A percentile compares a stretch with the other conserved stretches of the same genome.
phyloP scores from a whole-genome alignment of 2,888 invertebrate species.

The Rhopalosiphum nymphaeae region DNA sequence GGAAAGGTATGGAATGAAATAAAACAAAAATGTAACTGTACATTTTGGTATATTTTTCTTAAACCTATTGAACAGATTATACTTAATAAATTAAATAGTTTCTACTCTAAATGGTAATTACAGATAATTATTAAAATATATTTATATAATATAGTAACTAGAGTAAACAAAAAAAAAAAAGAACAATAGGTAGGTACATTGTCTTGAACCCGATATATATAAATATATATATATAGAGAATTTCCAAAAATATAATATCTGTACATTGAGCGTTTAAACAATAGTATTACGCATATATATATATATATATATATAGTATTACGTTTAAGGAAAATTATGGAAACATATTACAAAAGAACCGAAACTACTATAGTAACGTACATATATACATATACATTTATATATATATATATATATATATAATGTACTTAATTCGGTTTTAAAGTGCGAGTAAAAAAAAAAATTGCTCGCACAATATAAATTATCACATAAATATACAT shows the following conservation, averaged over 20 bases:
- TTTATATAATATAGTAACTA: slow-evolving; percentile 46
- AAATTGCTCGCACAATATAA: slow-evolving; percentile 15
- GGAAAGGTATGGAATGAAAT: background rate
- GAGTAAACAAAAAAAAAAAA: slow-evolving; percentile 37
- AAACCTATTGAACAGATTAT: slow-evolving; percentile 44
- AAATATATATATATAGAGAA: background rate
- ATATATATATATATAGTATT: slow-evolving; percentile 1
- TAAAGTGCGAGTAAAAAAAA: slow-evolving; percentile 16
- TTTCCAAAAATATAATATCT: slow-evolving; percentile 30
- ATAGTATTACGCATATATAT: slow-evolving; percentile 34
- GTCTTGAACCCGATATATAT: slow-evolving; percentile 17
- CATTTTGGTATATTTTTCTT: slow-evolving; percentile 61
- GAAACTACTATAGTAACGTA: background rate
- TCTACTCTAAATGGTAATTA: slow-evolving; percentile 59
- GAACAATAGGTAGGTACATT: slow-evolving; percentile 34
- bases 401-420: background rate
- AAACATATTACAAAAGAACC: slow-evolving; percentile 16
- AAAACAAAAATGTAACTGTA: slow-evolving; percentile 22
- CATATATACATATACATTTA: background rate
- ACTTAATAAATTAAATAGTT: slow-evolving; percentile 61
- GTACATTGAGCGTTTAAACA: slow-evolving; percentile 61
- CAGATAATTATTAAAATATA: slow-evolving; percentile 45
- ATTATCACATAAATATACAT: slow-evolving; percentile 61
- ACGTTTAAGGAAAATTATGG: slow-evolving; percentile 47
- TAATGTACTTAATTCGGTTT: slow-evolving; percentile 39